Base-by-base conservation (phyloP, 23 tunicate genomes). In the Clavelina lepadiformis region DNA sequence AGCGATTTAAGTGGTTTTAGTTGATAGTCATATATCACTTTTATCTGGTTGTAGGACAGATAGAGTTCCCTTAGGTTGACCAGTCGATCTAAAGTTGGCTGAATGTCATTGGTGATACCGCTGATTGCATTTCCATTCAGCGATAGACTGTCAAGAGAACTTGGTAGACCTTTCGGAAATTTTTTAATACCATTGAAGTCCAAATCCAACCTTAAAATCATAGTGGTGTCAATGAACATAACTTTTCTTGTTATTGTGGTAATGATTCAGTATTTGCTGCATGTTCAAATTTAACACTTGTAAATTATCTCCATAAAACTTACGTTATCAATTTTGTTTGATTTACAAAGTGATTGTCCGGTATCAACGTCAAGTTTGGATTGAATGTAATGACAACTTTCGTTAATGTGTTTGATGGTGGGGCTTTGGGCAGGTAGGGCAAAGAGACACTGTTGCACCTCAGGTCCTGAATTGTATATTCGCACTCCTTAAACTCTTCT, bases 111-210 rank as follows among this genome's bases (percentile, higher is more conserved):
- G 19, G 82, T 15, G 26, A 87, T 44, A 8, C 36, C 44, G 21
- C 47, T 30, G 13, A 87, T 87, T 33, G 73, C 59, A 74, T 87
- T 87, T 56, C 33, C 32, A n/a, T 55, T 35, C 46, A 87, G 37
- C 41, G 31, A 23, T 8, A 87, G 51, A 7, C 6, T 15, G 19
- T 41, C 30, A 1, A 87, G 34, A 8, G 82, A 58, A 26, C 38
- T 3, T 0, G 96, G 87, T 23, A 87, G 58, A 1, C 86, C 80
- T 35, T n/a, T 51, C 34, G 96, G 96, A 50, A 87, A 80, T 7
- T 58, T 0, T 36, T 61, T 60, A 1, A 87, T 15, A 31, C 72
- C 73, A 54, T 75, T 80, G 25, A 38, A 23, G 8, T 61, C 63
- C 45, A 87, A 33, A 46, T 36, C n/a, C 31, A 87, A 24, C 35